Evolutionary conservation across 1,140 invertebrate species (phyloP).

Genomic region (Cyclina sinensis): DNA sequence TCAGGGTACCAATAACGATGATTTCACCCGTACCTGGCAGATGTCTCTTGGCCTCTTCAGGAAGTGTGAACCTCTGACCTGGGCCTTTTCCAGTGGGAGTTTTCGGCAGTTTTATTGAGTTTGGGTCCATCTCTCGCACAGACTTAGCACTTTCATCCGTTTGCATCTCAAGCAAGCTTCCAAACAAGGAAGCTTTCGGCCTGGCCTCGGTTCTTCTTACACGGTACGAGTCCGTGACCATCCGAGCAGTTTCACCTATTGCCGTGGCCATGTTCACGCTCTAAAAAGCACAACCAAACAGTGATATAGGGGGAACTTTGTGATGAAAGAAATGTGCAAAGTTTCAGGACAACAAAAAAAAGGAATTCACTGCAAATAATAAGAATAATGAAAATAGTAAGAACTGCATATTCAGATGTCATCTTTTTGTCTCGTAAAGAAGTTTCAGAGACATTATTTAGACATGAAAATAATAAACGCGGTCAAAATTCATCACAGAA

Average conservation of each 20-base stretch:
- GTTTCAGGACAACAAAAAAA: no score
- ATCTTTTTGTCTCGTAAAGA: no score
- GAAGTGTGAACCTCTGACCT: slow-evolving; percentile 61
- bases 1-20: background rate
- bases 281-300: slow-evolving; percentile 40
- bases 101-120: background rate
- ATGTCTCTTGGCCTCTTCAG: slow-evolving; percentile 62
- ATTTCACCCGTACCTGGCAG: slow-evolving; percentile 63
- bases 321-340: background rate
- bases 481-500: no score
- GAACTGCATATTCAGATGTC: no score
- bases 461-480: no score
- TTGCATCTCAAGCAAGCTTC: slow-evolving; percentile 72
- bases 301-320: slow-evolving; percentile 12
- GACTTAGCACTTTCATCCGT: slow-evolving; percentile 51
- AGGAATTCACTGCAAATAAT: no score
- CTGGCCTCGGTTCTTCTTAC: slow-evolving; percentile 70
- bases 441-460: no score
- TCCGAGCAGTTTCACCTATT: slow-evolving; percentile 18
- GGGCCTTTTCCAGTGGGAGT: slow-evolving; percentile 41
- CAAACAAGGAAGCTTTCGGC: slow-evolving; percentile 78
- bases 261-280: slow-evolving; percentile 40
- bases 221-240: background rate
- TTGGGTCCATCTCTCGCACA: slow-evolving; percentile 1
- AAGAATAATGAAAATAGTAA: no score